Percentiles rank a stretch among this genome's conserved stretches.
Conservation (phyloP, 2,113 vertebrate species). For the Gavia stellata region DNA sequence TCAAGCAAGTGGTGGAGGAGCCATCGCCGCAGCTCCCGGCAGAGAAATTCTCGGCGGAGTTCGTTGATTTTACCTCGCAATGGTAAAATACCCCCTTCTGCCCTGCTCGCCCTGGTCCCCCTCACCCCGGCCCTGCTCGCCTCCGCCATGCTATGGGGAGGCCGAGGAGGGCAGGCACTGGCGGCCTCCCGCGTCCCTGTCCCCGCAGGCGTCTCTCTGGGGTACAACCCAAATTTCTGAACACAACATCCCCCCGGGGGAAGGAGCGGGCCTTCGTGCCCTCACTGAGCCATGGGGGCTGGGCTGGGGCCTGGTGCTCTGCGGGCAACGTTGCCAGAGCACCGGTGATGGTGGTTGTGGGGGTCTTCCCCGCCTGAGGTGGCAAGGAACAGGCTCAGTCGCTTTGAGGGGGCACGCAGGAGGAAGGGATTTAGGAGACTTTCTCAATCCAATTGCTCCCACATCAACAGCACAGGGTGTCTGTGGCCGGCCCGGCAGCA, state of each 20-base stretch:
- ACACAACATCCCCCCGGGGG: rapidly evolving
- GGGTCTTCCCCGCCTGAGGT: background rate
- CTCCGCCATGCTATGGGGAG: background rate
- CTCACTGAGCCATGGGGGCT: rapidly evolving
- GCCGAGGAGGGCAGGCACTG: rapidly evolving
- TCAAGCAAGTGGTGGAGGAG: constrained; percentile 97
- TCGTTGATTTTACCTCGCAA: constrained; percentile 92
- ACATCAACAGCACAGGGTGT: no score
- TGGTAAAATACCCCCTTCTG: constrained; percentile 67
- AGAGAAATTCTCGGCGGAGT: constrained; percentile 86
- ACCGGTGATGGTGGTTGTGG: rapidly evolving
- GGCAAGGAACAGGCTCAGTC: rapidly evolving
- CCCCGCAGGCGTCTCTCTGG: background rate
- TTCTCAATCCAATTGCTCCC: rapidly evolving
- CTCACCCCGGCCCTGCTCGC: background rate
- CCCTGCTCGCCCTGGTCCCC: rapidly evolving
- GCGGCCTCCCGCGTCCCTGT: rapidly evolving
- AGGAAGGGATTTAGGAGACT: background rate
- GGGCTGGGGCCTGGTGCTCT: background rate
- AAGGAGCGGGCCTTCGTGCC: background rate
- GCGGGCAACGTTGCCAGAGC: background rate
- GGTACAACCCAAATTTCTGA: background rate
- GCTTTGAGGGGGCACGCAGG: rapidly evolving
- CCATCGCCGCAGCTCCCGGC: constrained; percentile 88
- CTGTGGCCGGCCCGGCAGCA: background rate